phyloP scores from a whole-genome alignment of 2,113 vertebrate genomes.

The Mastomys coucha region DNA sequence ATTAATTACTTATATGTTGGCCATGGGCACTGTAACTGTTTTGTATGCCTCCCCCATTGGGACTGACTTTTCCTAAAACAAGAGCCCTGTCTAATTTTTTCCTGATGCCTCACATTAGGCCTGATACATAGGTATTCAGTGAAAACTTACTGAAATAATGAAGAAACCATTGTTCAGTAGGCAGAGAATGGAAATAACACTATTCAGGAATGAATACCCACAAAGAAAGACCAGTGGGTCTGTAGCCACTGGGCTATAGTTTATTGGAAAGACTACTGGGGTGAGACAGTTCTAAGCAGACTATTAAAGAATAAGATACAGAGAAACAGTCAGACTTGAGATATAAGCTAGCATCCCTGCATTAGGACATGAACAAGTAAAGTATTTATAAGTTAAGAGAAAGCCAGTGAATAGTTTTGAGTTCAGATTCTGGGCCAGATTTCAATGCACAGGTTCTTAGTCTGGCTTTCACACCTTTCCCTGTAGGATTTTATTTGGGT shows the following conservation, averaged over 20 bases:
- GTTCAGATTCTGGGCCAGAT: background rate
- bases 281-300: background rate
- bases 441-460: background rate
- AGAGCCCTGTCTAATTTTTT: slow-evolving; percentile 23
- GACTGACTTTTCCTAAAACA: slow-evolving; percentile 36
- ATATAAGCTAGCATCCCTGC: background rate
- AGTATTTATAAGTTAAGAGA: background rate
- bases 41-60: background rate
- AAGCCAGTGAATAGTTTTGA: background rate
- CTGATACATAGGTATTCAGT: background rate
- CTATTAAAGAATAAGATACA: background rate
- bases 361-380: background rate
- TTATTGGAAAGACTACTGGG: background rate
- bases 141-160: slow-evolving; percentile 41
- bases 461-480: background rate
- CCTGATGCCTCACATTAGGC: background rate
- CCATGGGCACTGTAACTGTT: background rate
- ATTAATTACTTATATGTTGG: background rate
- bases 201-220: slow-evolving; percentile 48
- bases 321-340: background rate
- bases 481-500: background rate
- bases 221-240: background rate
- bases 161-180: slow-evolving; percentile 21
- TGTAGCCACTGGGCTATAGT: background rate
- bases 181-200: slow-evolving; percentile 22